Evolutionary conservation across 2,113 vertebrate species (phyloP), one percentile per base, ranked within the genome.

Genomic region (Dromas ardeola): DNA sequence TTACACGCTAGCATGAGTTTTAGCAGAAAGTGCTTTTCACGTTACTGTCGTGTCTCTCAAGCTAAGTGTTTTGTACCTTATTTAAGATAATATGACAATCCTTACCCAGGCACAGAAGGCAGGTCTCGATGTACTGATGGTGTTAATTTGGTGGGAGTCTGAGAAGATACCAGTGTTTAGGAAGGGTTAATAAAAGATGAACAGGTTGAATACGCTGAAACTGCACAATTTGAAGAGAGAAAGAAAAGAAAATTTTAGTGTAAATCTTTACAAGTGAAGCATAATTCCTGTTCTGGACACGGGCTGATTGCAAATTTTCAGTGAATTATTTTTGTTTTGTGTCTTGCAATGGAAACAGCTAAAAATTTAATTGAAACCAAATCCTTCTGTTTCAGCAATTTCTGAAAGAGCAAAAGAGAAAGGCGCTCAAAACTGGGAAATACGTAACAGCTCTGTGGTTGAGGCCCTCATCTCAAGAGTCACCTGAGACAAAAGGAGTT

Each of bases 321-420:
- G 14, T 53, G 23, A 93, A 95, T 70, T 84, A 47, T 47, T 84
- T 91, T 91, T 91, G 47, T 2, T 78, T 94, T 81, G 55, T 92
- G 69, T 96, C 84, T 95, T 95, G 72, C 56, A 91, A 71, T 87
- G 55, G 83, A 94, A 96, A 94, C 87, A 93, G 53, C 11, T n/a
- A 74, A 91, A 83, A 55, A n/a, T n/a, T 53, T 87, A 89, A 76
- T 87, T 84, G 70, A 94, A 95, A 81, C 12, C 61, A 79, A 81
- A 56, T 20, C 4, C 18, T 71, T 90, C 29, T 71, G 15, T 47
- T 93, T 87, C 52, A 94, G 47, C 38, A 91, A 6, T 50, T 84
- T 95, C 63, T 73, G n/a, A 88, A 92, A 66, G 13, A 80, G 19
- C 34, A 53, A 67, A 67, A 73, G 22, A 81, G 21, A 77, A 90